Base-by-base conservation (phyloP, 2,888 invertebrate species). In the Fabriciana adippe region DNA sequence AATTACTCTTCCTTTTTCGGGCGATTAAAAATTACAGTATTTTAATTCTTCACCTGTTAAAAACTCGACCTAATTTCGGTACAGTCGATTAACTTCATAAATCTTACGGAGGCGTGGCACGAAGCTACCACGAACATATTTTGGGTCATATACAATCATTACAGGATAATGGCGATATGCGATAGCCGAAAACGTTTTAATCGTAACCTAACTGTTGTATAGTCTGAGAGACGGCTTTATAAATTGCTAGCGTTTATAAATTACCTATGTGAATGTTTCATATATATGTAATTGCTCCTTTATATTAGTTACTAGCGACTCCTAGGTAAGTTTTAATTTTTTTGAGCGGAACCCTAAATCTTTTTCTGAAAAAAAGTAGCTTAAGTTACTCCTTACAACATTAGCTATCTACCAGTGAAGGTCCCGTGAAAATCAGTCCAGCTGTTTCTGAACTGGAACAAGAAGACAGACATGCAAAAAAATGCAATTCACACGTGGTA, bases 121-220 rank as follows among this genome's bases (percentile, higher is more conserved):
- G 59, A 31, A 83, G 79, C 83, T 83, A 79, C 82, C 79, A 78
- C 73, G 78, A 74, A 75, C 82, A 79, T 83, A 82, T 84, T 86
- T 81, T 82, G 80, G 78, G 54, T 75, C 72, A 69, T 78, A 78
- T 60, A 63, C 76, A 80, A 76, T 81, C 82, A 84, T 87, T 85
- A 82, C 77, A 73, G 79, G 78, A 80, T 83, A 84, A 80, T 75
- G 78, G 80, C 75, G 81, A 80, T 83, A 79, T 74, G 72, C 74
- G 85, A 87, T 88, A 84, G 77, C 74, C 75, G 76, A 77, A 78
- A 79, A 76, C 71, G 56, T 61, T 57, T 68, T 72, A 64, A 59
- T 69, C 66, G 66, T 71, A 64, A 60, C 50, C 6, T 67, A 51
- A 64, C 67, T 41, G 66, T 66, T 54, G 47, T 18, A 51, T 51